Evolutionary conservation across 2,888 invertebrate genomes (phyloP).

Genomic region (Patella depressa): DNA sequence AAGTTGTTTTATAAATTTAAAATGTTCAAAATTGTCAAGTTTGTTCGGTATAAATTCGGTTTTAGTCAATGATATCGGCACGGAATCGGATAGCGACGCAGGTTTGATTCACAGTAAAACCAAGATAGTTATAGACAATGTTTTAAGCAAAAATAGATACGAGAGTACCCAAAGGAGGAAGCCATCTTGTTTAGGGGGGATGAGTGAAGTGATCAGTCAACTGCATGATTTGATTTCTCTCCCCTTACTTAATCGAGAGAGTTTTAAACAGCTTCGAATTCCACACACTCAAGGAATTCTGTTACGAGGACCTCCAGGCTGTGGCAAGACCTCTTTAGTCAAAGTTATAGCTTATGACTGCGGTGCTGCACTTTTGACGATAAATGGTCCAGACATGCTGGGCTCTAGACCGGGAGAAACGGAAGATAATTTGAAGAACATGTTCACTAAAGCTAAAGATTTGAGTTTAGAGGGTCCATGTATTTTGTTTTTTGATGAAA

Average conservation of each 20-base stretch:
- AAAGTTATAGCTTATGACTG: conserved; percentile 73
- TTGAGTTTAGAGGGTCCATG: conserved; percentile 69
- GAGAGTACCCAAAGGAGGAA: conserved; percentile 28
- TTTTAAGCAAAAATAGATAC: conserved; percentile 55
- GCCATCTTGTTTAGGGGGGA: conserved; percentile 46
- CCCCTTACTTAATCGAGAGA: conserved; percentile 32
- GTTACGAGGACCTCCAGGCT: conserved; percentile 64
- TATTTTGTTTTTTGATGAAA: conserved; percentile 72
- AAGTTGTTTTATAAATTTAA: conserved; percentile 41
- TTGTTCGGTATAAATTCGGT: conserved; percentile 52
- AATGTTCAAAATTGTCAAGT: conserved; percentile 40
- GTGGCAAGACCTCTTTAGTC: conserved; percentile 79
- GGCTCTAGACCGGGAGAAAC: conserved; percentile 75
- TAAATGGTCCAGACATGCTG: conserved; percentile 72
- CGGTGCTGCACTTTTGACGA: conserved; percentile 72
- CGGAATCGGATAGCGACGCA: conserved; percentile 13
- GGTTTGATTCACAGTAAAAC: conserved; percentile 46
- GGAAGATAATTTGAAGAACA: conserved; percentile 72
- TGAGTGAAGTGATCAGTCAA: conserved; percentile 43
- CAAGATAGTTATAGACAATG: conserved; percentile 38
- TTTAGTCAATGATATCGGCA: conserved; percentile 32
- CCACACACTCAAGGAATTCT: conserved; percentile 53
- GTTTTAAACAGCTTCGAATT: conserved; percentile 34
- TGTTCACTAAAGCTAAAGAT: conserved; percentile 72
- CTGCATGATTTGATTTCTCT: conserved; percentile 50